Evolutionary conservation across 2,797 vertebrate species (phyloP).

Genomic region (Sebastes dallii): DNA sequence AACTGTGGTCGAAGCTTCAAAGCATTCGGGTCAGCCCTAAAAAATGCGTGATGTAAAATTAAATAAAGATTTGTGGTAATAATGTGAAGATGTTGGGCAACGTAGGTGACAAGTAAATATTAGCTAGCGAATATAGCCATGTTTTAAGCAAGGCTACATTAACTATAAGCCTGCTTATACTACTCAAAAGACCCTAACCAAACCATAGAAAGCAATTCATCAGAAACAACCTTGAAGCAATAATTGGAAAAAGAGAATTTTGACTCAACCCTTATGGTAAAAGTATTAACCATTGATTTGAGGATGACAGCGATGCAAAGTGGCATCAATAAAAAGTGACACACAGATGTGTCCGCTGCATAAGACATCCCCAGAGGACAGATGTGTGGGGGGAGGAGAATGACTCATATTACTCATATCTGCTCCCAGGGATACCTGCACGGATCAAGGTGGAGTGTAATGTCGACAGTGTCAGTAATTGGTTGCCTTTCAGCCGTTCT

Average conservation of each 20-base stretch:
- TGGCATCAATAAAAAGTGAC: constrained; percentile 36
- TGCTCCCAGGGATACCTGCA: constrained; percentile 19
- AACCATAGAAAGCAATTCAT: neutral
- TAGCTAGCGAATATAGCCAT: neutral
- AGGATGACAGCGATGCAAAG: constrained; percentile 14
- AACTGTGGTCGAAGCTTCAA: too few species aligned
- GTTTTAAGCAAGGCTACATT: neutral
- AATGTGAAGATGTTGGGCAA: neutral
- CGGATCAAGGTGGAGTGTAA: constrained; percentile 14
- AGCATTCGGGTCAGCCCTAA: too few species aligned
- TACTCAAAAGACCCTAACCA: neutral
- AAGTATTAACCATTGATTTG: neutral
- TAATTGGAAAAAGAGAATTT: neutral
- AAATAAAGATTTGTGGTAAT: neutral
- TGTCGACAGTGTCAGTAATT: constrained; percentile 35
- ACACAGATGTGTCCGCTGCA: constrained; percentile 27
- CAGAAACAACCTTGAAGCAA: neutral
- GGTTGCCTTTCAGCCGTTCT: constrained; percentile 38
- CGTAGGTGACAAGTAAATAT: neutral
- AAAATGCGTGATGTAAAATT: neutral
- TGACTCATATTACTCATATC: constrained; percentile 39
- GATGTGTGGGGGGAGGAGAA: constrained; percentile 1
- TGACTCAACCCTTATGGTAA: neutral
- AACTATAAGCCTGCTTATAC: neutral
- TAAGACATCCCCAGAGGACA: constrained; percentile 8